Evolutionary conservation across 2,113 vertebrate species (phyloP).

Genomic region (Pongo pygmaeus): DNA sequence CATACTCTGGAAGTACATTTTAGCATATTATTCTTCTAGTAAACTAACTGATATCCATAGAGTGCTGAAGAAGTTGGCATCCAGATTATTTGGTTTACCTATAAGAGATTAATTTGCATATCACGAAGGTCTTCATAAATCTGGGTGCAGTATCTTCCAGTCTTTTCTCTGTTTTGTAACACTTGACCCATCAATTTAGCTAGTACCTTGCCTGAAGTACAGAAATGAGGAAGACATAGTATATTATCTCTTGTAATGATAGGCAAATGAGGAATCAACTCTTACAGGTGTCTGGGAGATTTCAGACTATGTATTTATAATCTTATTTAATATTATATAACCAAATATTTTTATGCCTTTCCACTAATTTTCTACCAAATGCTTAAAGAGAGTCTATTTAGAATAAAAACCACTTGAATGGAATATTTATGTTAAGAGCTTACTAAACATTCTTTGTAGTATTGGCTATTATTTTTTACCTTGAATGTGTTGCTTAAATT

Average conservation of each 20-base stretch:
- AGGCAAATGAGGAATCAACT: background rate
- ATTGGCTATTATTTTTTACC: background rate
- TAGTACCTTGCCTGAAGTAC: background rate
- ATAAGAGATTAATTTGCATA: background rate
- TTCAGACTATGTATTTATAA: background rate
- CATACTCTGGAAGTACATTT: background rate
- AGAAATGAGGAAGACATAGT: background rate
- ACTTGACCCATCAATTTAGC: background rate
- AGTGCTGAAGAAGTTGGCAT: background rate
- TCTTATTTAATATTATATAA: background rate
- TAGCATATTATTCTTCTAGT: background rate
- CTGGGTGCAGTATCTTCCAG: background rate
- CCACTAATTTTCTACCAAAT: background rate
- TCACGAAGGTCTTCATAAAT: background rate
- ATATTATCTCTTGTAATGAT: background rate
- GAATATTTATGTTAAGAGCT: conserved; percentile 10
- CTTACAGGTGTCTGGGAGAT: background rate
- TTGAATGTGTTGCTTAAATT: background rate
- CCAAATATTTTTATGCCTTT: background rate
- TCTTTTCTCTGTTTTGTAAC: background rate
- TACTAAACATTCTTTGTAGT: conserved; percentile 1
- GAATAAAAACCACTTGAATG: conserved; percentile 16
- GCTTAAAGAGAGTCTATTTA: background rate
- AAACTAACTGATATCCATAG: background rate
- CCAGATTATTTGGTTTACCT: background rate